Conservation (phyloP, 2,113 vertebrate species). For the Empidonax alnorum region DNA sequence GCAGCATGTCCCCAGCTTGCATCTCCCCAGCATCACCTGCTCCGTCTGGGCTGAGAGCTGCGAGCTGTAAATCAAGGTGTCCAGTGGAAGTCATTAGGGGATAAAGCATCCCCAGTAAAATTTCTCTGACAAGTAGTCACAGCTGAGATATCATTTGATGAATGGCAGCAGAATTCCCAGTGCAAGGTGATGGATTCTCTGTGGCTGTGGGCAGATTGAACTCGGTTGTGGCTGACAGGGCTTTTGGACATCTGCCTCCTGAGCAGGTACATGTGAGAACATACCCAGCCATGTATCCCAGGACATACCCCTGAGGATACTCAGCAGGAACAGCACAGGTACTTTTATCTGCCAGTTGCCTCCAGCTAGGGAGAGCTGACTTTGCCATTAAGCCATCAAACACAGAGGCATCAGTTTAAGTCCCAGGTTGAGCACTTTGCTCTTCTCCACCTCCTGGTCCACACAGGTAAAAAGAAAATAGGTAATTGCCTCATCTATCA, state of each 20-base stretch:
- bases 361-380: neutral
- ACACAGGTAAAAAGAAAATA: neutral
- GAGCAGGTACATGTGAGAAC: neutral
- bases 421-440: neutral
- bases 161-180: neutral
- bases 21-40: neutral
- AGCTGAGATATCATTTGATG: slow-evolving; percentile 52
- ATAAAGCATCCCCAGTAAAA: slow-evolving; percentile 51
- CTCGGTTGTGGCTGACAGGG: neutral
- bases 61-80: slow-evolving; percentile 43
- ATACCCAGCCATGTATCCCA: neutral
- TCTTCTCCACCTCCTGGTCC: neutral
- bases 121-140: slow-evolving; percentile 62
- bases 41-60: slow-evolving; percentile 18
- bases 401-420: neutral
- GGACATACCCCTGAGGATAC: neutral
- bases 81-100: neutral
- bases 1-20: neutral
- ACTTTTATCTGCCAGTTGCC: neutral
- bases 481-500: neutral
- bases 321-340: neutral
- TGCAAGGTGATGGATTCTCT: neutral
- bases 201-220: neutral
- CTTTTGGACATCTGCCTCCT: neutral
- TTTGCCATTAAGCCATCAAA: neutral